Conservation (phyloP, 2,888 invertebrate genomes). For the Andrena hattorfiana region DNA sequence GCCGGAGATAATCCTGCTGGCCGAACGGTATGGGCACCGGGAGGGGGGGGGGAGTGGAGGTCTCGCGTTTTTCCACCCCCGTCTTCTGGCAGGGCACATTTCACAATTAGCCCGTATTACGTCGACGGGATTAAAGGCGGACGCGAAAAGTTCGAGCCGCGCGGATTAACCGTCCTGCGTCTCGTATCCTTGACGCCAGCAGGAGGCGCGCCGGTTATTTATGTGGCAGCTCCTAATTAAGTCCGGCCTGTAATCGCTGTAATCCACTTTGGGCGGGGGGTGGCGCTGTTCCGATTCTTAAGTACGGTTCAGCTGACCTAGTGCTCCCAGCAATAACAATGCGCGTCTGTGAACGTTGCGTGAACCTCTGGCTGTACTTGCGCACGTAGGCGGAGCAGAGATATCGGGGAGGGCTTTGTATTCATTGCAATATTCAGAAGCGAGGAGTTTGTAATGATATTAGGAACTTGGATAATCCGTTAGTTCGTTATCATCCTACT, state of each 20-base stretch:
- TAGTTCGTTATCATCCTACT: constrained; percentile 47
- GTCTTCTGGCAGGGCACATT: constrained; percentile 52
- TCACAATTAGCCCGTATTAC: constrained; percentile 64
- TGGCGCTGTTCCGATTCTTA: constrained; percentile 55
- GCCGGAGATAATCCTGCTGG: constrained; percentile 39
- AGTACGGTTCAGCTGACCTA: constrained; percentile 57
- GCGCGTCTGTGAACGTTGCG: background rate
- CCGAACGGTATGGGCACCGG: background rate
- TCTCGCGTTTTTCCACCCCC: constrained; percentile 25
- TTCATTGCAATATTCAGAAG: constrained; percentile 67
- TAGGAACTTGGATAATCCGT: constrained; percentile 76
- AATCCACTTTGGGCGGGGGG: constrained; percentile 68
- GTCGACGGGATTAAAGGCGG: constrained; percentile 64
- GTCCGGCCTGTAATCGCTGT: constrained; percentile 65
- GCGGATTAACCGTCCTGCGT: constrained; percentile 52
- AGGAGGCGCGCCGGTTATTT: constrained; percentile 64
- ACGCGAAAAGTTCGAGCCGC: constrained; percentile 59
- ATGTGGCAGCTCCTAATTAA: constrained; percentile 70
- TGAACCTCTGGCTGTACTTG: background rate
- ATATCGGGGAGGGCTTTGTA: constrained; percentile 45
- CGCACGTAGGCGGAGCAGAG: background rate
- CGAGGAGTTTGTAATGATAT: constrained; percentile 72
- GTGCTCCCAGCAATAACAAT: constrained; percentile 60
- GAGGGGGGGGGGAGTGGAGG: too few relatives aligned
- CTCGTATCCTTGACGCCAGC: constrained; percentile 62